These are phyloP conservation scores for Gavia stellata DNA, from an alignment of 2,113 vertebrate genomes.

Conservation along the genomic window DNA sequence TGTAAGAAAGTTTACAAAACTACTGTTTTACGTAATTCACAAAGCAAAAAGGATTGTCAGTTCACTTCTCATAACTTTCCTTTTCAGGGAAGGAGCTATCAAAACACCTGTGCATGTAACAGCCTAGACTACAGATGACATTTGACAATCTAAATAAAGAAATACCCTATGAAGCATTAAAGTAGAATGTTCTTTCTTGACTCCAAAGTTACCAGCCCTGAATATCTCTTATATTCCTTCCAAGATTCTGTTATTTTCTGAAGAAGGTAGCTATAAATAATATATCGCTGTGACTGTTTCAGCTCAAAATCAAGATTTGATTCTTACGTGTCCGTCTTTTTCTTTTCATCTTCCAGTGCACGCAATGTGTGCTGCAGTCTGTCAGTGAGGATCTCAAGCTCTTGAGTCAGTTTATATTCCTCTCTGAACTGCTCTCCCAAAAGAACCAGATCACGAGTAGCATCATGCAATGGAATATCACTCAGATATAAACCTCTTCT, in stretches of 20 bases:
- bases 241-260: not conserved
- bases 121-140: not conserved
- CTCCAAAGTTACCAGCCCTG: not conserved
- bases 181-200: not conserved
- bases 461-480: slow-evolving; percentile 95
- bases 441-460: slow-evolving; percentile 95
- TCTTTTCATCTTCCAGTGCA: slow-evolving; percentile 96
- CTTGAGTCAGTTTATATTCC: slow-evolving; percentile 97
- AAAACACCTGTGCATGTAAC: not conserved
- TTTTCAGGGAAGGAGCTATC: not conserved
- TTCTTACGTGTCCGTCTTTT: slow-evolving; percentile 96
- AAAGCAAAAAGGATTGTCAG: not conserved
- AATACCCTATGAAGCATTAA: not conserved
- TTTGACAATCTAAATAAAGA: slow-evolving; percentile 9
- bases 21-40: not conserved
- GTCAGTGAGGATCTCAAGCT: slow-evolving; percentile 95
- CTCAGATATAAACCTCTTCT: slow-evolving; percentile 94
- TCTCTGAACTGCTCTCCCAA: slow-evolving; percentile 97
- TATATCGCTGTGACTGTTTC: not conserved
- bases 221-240: not conserved
- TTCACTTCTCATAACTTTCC: not conserved
- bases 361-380: slow-evolving; percentile 94
- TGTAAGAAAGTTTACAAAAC: not conserved
- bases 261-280: slow-evolving; percentile 21
- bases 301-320: not conserved